Evolutionary conservation across 2,797 vertebrate species (phyloP).

Genomic region (Chelon auratus): DNA sequence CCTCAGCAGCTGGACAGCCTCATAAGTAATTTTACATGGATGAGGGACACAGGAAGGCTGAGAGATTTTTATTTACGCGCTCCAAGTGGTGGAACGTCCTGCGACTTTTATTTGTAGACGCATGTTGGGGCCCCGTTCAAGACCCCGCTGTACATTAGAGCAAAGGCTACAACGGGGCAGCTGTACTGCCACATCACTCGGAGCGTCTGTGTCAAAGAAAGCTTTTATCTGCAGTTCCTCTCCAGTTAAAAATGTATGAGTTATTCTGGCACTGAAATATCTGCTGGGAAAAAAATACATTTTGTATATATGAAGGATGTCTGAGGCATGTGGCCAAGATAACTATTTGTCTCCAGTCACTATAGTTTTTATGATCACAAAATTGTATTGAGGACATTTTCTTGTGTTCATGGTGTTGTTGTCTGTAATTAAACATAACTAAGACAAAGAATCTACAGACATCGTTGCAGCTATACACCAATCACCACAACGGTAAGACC

Average conservation of each 20-base stretch:
- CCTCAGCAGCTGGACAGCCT: slow-evolving; percentile 68
- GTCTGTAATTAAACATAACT: background rate
- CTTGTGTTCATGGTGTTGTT: background rate
- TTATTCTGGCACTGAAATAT: background rate
- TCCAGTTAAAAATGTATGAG: slow-evolving; percentile 2
- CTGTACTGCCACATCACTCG: background rate
- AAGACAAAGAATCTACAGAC: background rate
- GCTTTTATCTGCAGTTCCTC: slow-evolving; percentile 2
- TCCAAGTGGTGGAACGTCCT: slow-evolving; percentile 43
- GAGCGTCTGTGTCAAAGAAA: background rate
- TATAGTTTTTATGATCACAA: background rate
- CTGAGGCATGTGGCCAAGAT: background rate
- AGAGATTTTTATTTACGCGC: slow-evolving; percentile 63
- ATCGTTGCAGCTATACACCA: background rate
- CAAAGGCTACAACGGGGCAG: background rate
- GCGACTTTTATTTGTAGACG: slow-evolving; percentile 55
- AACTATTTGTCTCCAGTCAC: background rate
- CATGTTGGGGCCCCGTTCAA: slow-evolving; percentile 33
- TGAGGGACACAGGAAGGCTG: slow-evolving; percentile 52
- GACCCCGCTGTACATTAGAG: slow-evolving; percentile 32
- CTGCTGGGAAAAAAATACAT: background rate
- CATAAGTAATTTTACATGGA: slow-evolving; percentile 65
- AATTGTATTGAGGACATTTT: background rate
- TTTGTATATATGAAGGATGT: background rate
- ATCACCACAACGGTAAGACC: no score